Conservation (phyloP, 2,888 invertebrate genomes). For the Sarcophaga rosellei region DNA sequence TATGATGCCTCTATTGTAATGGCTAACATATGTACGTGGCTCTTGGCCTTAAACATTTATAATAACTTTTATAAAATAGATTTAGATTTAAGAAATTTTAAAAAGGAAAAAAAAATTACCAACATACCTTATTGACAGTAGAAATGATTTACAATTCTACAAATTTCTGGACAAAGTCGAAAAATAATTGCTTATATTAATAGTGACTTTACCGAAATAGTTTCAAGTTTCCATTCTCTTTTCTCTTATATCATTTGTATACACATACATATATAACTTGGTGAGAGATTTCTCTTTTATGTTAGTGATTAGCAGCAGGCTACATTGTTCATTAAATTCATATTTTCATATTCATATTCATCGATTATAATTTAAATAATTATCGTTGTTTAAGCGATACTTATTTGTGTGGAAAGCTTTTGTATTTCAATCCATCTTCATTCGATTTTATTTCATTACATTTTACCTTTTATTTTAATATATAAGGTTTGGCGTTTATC, state of each 20-base stretch:
- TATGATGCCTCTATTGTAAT: too few relatives aligned
- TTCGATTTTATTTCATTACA: background rate
- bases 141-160: background rate
- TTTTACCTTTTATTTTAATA: slow-evolving; percentile 18
- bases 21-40: too few relatives aligned
- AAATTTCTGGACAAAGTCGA: background rate
- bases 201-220: background rate
- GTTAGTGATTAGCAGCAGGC: background rate
- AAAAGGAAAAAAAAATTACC: background rate
- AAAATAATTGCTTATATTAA: background rate
- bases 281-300: background rate
- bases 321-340: slow-evolving; percentile 11
- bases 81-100: background rate
- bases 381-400: background rate
- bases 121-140: background rate
- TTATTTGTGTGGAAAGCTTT: background rate
- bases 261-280: background rate
- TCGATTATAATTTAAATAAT: background rate
- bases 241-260: background rate
- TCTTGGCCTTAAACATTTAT: too few relatives aligned
- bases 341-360: background rate
- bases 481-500: background rate
- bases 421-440: background rate
- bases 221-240: background rate
- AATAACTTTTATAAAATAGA: background rate